Evolutionary conservation across 2,113 vertebrate species (phyloP).

Genomic region (Scartelaos histophorus): DNA sequence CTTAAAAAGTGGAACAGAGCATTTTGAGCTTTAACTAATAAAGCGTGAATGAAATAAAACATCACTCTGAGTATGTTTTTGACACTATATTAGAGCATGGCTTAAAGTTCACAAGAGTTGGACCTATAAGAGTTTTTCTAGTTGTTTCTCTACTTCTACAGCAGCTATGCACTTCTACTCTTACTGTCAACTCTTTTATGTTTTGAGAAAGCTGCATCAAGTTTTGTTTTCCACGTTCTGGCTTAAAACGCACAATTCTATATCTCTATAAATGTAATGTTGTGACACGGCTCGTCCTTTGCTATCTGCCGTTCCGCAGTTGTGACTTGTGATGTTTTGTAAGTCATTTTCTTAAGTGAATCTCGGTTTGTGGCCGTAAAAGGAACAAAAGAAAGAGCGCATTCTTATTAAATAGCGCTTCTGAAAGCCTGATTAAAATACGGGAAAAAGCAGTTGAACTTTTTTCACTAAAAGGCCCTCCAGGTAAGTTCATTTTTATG

Average conservation of each 20-base stretch:
- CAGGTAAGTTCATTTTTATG: constrained; percentile 27
- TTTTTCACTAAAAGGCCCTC: constrained; percentile 38
- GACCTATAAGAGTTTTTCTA: no score
- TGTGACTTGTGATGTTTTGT: constrained; percentile 5
- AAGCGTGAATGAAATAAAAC: no score
- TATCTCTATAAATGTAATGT: not conserved
- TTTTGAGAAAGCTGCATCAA: not conserved
- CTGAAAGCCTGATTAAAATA: constrained; percentile 26
- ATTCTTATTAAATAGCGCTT: constrained; percentile 37
- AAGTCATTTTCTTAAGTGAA: constrained; percentile 11
- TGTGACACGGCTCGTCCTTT: not conserved
- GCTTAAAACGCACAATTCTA: not conserved
- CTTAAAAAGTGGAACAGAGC: no score
- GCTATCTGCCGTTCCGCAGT: not conserved
- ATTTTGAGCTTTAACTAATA: no score
- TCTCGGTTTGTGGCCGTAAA: constrained; percentile 17
- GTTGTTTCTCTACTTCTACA: no score
- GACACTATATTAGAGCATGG: no score
- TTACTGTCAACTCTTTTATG: no score
- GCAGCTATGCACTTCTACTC: no score
- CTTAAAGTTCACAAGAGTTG: no score
- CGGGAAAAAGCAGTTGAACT: constrained; percentile 41
- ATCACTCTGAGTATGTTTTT: no score
- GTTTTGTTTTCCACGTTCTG: not conserved
- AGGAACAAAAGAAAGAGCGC: constrained; percentile 55